Conservation (phyloP, 2,113 vertebrate species). For the Nerophis lumbriciformis region DNA sequence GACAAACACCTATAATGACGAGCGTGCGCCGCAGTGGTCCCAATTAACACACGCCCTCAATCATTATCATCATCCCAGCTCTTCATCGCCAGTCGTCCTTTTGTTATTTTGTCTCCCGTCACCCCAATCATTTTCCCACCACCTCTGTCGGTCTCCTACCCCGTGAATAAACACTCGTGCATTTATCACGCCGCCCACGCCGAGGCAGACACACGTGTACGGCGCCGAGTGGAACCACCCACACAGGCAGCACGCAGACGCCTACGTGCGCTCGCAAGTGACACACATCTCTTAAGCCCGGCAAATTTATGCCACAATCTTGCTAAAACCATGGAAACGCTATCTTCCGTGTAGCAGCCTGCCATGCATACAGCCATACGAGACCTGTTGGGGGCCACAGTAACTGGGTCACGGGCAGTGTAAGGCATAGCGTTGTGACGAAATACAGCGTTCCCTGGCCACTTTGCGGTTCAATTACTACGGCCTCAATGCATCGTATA, state of each 20-base stretch:
- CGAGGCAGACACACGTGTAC: constrained; percentile 11
- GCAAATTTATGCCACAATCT: constrained; percentile 38
- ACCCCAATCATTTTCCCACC: constrained; percentile 33
- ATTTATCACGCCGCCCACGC: constrained; percentile 22
- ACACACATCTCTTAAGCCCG: constrained; percentile 40
- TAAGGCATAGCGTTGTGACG: no score
- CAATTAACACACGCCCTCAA: constrained; percentile 57
- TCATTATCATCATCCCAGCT: constrained; percentile 15
- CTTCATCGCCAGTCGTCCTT: constrained; percentile 25
- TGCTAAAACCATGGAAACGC: constrained; percentile 52
- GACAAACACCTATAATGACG: constrained; percentile 49
- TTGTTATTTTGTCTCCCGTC: constrained; percentile 18
- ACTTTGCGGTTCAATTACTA: no score
- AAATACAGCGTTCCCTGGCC: no score
- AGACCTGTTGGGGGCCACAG: not conserved
- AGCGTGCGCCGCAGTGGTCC: constrained; percentile 15
- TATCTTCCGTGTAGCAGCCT: constrained; percentile 28
- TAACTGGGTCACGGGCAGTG: no score
- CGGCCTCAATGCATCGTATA: no score
- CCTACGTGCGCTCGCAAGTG: constrained; percentile 38
- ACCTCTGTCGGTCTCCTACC: not conserved
- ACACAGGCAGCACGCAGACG: constrained; percentile 35
- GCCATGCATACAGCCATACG: constrained; percentile 14
- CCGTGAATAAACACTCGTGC: not conserved
- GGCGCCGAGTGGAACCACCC: constrained; percentile 53